A percentile compares a stretch with the other conserved stretches of the same genome.
Conservation (phyloP, 2,888 invertebrate genomes). For the Exocentrus adspersus region DNA sequence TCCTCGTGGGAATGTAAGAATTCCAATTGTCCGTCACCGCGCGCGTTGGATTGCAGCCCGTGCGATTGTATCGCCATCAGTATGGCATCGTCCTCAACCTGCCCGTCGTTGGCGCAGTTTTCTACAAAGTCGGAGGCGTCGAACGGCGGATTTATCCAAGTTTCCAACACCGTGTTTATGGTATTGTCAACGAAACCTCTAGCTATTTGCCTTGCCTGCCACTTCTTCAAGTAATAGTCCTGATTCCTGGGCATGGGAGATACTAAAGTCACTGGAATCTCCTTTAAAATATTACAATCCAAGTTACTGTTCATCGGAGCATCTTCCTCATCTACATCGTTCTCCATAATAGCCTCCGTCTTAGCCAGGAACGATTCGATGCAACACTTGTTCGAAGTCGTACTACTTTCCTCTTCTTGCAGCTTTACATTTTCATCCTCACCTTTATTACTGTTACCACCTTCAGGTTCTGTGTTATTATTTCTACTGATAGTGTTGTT, state of each 20-base stretch:
- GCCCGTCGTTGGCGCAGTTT: conserved; percentile 67
- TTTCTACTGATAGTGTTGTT: conserved; percentile 28
- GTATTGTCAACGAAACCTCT: conserved; percentile 76
- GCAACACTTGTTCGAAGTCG: conserved; percentile 47
- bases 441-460: conserved; percentile 7
- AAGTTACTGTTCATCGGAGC: conserved; percentile 29
- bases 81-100: conserved; percentile 77
- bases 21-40: conserved; percentile 9
- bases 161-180: conserved; percentile 74
- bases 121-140: conserved; percentile 68
- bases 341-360: conserved; percentile 48
- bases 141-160: conserved; percentile 66
- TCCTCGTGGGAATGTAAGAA: conserved; percentile 14
- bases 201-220: conserved; percentile 75
- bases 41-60: conserved; percentile 66
- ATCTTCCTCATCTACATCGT: conserved; percentile 44
- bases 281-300: conserved; percentile 44
- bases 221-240: conserved; percentile 64
- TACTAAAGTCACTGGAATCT: conserved; percentile 57
- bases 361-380: conserved; percentile 52
- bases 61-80: conserved; percentile 79
- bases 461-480: conserved; percentile 20
- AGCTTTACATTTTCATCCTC: conserved; percentile 27
- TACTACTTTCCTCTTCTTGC: conserved; percentile 27
- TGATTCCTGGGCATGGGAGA: conserved; percentile 53